Percentiles rank a stretch among this genome's conserved stretches.
Evolutionary conservation across 2,888 invertebrate species (phyloP).

Genomic region (Toxonevra muliebris): DNA sequence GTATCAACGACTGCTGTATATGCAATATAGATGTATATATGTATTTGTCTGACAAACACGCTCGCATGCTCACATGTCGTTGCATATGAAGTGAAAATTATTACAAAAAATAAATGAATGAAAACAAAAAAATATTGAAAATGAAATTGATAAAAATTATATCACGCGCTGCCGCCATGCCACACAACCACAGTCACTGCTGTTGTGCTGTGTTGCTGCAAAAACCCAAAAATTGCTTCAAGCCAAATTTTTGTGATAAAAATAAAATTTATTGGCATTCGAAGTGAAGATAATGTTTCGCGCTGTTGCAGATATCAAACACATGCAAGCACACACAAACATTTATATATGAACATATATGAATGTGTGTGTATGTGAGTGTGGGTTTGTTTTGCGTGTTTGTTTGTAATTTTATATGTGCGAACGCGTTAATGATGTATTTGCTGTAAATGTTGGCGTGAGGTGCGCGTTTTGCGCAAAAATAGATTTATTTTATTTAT

Average conservation of each 20-base stretch:
- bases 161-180: constrained; percentile 14
- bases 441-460: not conserved
- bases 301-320: not conserved
- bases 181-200: not conserved
- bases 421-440: constrained; percentile 30
- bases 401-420: constrained; percentile 19
- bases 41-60: constrained; percentile 2
- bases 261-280: constrained; percentile 32
- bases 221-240: not conserved
- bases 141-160: constrained; percentile 13
- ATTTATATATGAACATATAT: not conserved
- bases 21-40: not conserved
- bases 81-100: constrained; percentile 12
- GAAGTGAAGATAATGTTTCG: constrained; percentile 29
- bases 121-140: constrained; percentile 26
- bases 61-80: constrained; percentile 13
- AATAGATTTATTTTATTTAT: too few species aligned
- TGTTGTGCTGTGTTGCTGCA: constrained; percentile 8
- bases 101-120: constrained; percentile 14
- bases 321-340: not conserved
- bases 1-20: constrained; percentile 17
- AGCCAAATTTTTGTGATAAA: constrained; percentile 29
- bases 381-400: too few species aligned
- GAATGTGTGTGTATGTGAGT: not conserved
- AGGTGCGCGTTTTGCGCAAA: too few species aligned